A percentile compares a stretch with the other conserved stretches of the same genome.
These are phyloP conservation scores for Anas platyrhynchos DNA, from an alignment of 2,113 vertebrate species.

Conservation along the genomic window DNA sequence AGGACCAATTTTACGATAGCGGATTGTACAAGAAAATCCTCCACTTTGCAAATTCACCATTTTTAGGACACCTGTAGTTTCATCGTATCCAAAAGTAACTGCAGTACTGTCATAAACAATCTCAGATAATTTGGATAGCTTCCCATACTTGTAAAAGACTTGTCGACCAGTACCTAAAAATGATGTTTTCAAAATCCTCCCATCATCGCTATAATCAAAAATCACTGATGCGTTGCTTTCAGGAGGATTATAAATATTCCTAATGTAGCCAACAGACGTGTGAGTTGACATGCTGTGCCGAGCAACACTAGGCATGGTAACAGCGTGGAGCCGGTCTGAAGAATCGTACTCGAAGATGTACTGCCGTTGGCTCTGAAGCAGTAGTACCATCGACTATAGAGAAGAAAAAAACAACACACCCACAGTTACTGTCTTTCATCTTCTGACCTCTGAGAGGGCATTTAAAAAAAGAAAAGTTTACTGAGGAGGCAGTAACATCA, in stretches of 20 bases:
- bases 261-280: conserved; percentile 94
- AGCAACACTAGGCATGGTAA: conserved; percentile 98
- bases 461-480: background rate
- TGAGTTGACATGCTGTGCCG: conserved; percentile 98
- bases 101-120: conserved; percentile 96
- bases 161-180: conserved; percentile 94
- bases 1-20: conserved; percentile 96
- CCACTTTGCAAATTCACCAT: conserved; percentile 98
- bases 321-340: conserved; percentile 90
- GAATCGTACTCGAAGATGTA: conserved; percentile 97
- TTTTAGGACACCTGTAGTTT: conserved; percentile 94
- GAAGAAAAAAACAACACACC: background rate
- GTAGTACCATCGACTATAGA: conserved; percentile 93
- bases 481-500: background rate
- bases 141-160: conserved; percentile 98
- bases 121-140: conserved; percentile 93
- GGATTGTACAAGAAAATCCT: conserved; percentile 96
- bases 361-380: conserved; percentile 96
- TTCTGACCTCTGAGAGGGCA: background rate
- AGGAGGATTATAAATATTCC: conserved; percentile 95
- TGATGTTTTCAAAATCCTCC: conserved; percentile 88
- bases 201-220: conserved; percentile 95
- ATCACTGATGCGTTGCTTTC: conserved; percentile 98
- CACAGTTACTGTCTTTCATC: background rate
- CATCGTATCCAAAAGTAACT: conserved; percentile 95